A percentile compares a stretch with the other conserved stretches of the same genome.
Conservation (phyloP, 2,888 invertebrate genomes). For the Platycnemis pennipes region DNA sequence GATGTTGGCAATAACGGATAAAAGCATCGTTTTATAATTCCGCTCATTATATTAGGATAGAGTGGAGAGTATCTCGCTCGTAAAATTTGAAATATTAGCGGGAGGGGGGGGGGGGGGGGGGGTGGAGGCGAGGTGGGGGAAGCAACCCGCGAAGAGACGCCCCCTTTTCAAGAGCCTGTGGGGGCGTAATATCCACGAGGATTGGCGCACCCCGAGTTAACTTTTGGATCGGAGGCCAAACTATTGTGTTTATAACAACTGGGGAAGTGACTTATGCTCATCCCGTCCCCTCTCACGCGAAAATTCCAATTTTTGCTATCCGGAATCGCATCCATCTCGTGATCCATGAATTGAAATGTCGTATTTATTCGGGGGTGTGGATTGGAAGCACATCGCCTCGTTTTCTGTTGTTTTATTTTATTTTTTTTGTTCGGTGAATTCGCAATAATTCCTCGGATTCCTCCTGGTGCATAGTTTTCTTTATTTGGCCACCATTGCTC, state of each 20-base stretch:
- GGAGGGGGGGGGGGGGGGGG: not conserved
- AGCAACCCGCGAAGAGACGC: not conserved
- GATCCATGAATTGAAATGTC: not conserved
- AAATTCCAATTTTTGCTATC: not conserved
- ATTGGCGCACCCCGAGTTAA: not conserved
- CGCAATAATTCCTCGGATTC: not conserved
- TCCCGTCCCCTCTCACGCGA: not conserved
- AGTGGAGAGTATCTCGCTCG: conserved; percentile 47
- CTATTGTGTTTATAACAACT: not conserved
- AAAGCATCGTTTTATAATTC: conserved; percentile 67
- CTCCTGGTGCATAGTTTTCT: not conserved
- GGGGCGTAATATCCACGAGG: not conserved
- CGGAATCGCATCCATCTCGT: not conserved
- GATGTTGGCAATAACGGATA: conserved; percentile 63
- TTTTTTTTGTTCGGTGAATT: not conserved
- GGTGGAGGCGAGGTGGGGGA: not conserved
- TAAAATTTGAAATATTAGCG: conserved; percentile 60
- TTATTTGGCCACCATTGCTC: not conserved
- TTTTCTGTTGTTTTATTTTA: not conserved
- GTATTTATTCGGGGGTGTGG: not conserved
- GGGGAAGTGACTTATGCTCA: not conserved
- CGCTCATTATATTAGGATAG: conserved; percentile 60
- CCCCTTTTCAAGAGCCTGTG: not conserved
- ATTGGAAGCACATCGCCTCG: not conserved
- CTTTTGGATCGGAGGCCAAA: not conserved